phyloP scores from a whole-genome alignment of 2,113 vertebrate species.

The Arvicanthis niloticus region DNA sequence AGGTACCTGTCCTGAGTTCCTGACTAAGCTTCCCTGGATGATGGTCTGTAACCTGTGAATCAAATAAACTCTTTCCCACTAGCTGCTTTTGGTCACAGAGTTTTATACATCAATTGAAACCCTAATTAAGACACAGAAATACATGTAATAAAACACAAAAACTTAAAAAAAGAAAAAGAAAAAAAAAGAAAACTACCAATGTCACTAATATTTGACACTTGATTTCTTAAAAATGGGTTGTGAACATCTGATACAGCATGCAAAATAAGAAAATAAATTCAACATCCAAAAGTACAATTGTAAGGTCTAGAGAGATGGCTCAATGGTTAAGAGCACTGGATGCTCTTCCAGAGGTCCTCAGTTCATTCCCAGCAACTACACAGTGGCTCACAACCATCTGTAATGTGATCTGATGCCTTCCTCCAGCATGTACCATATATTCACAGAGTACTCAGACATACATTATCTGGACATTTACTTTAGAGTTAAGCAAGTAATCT shows the following conservation, averaged over 20 bases:
- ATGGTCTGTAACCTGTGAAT: background rate
- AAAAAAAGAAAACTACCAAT: constrained; percentile 18
- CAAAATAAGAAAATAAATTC: background rate
- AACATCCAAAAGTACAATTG: background rate
- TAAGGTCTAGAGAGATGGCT: no score
- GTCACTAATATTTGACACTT: background rate
- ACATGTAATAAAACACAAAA: background rate
- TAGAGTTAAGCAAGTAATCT: constrained; percentile 52
- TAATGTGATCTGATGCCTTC: no score
- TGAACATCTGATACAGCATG: background rate
- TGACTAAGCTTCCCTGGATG: background rate
- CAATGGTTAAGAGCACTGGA: no score
- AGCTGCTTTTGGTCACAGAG: background rate
- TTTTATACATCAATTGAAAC: background rate
- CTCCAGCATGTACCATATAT: no score
- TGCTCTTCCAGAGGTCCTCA: no score
- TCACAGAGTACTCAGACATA: no score
- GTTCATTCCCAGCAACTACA: no score
- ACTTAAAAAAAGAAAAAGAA: background rate
- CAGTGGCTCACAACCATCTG: no score
- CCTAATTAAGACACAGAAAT: background rate
- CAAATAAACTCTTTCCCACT: background rate
- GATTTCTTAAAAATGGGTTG: constrained; percentile 20
- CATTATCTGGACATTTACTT: background rate
- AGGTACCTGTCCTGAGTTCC: background rate